Conservation (phyloP, 2,113 vertebrate genomes). For the Bungarus multicinctus region DNA sequence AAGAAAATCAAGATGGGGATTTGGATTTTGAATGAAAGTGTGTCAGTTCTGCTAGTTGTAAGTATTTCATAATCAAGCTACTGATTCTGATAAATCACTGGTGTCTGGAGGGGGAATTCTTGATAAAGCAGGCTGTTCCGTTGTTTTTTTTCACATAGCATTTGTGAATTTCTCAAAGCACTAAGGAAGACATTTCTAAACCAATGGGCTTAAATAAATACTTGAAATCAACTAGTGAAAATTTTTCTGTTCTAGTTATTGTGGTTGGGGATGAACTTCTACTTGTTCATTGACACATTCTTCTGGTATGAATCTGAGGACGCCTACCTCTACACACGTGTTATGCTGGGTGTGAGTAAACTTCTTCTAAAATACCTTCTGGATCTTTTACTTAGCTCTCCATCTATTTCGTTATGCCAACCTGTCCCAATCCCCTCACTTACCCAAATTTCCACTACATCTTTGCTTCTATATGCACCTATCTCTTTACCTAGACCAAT, state of each 20-base stretch:
- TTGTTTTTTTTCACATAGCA: constrained; percentile 25
- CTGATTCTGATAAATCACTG: constrained; percentile 64
- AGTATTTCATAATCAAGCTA: constrained; percentile 63
- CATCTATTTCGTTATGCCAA: neutral
- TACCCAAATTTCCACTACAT: neutral
- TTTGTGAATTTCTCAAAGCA: constrained; percentile 28
- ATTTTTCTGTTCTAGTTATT: constrained; percentile 64
- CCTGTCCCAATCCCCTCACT: neutral
- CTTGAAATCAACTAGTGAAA: constrained; percentile 6
- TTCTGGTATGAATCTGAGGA: constrained; percentile 72
- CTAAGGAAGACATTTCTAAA: constrained; percentile 29
- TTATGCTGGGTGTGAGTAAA: constrained; percentile 79
- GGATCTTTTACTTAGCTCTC: neutral
- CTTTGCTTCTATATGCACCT: neutral
- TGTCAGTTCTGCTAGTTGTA: constrained; percentile 68
- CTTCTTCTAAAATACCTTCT: constrained; percentile 26
- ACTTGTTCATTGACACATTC: constrained; percentile 77
- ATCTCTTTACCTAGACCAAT: neutral
- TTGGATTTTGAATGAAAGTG: constrained; percentile 73
- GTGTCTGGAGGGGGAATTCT: constrained; percentile 9
- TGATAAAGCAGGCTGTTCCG: neutral
- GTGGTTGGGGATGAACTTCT: constrained; percentile 76
- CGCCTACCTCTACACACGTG: constrained; percentile 75
- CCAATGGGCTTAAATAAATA: constrained; percentile 6
- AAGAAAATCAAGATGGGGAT: constrained; percentile 56